phyloP scores from a whole-genome alignment of 2,888 invertebrate species.

The Chydorus sphaericus region DNA sequence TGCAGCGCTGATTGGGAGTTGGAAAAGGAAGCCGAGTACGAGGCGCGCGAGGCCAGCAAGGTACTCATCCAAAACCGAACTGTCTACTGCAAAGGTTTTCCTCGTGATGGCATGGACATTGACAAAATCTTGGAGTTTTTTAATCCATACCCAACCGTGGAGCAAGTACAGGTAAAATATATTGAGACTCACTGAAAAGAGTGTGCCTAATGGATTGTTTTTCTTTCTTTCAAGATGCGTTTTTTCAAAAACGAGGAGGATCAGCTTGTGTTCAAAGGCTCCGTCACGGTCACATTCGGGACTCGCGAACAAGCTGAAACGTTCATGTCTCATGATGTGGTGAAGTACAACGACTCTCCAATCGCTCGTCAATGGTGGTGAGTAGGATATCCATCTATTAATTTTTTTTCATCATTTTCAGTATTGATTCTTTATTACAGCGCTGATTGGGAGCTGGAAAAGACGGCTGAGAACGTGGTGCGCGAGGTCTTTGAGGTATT shows the following conservation, averaged over 20 bases:
- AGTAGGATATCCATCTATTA: not conserved
- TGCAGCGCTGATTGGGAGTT: constrained; percentile 28
- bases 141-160: constrained; percentile 47
- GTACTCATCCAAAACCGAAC: too few species aligned
- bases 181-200: too few species aligned
- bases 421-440: not conserved
- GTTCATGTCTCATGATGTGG: constrained; percentile 49
- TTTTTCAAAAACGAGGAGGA: constrained; percentile 42
- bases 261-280: constrained; percentile 62
- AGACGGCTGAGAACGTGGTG: constrained; percentile 22
- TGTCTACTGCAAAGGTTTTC: constrained; percentile 77
- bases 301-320: constrained; percentile 63
- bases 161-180: constrained; percentile 44
- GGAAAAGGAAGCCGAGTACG: constrained; percentile 26
- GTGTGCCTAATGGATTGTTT: too few species aligned
- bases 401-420: not conserved
- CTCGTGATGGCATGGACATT: constrained; percentile 45
- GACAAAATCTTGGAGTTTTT: constrained; percentile 61
- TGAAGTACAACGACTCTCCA: constrained; percentile 50
- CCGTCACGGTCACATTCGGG: constrained; percentile 76
- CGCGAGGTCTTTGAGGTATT: too few species aligned
- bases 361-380: constrained; percentile 50
- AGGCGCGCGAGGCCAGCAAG: constrained; percentile 26
- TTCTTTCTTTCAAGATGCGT: constrained; percentile 32
- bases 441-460: constrained; percentile 22